A percentile compares a stretch with the other conserved stretches of the same genome.
These are phyloP conservation scores for Alsophila aescularia DNA, from an alignment of 2,888 invertebrate genomes.

Conservation along the genomic window DNA sequence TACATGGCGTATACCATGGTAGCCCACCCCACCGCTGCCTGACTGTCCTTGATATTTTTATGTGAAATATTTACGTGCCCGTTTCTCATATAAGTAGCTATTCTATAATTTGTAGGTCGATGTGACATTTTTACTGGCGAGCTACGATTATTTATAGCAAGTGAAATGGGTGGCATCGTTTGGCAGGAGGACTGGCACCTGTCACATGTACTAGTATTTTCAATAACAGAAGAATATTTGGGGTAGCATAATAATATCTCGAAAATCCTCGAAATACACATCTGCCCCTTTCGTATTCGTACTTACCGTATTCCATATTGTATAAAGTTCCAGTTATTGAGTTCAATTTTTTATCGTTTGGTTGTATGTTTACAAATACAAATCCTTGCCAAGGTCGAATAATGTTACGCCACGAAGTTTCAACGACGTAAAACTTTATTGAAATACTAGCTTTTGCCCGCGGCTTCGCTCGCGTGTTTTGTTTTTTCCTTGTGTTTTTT, in stretches of 20 bases:
- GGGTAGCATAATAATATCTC: constrained; percentile 9
- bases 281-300: constrained; percentile 11
- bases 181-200: constrained; percentile 27
- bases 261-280: constrained; percentile 5
- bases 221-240: constrained; percentile 18
- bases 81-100: constrained; percentile 12
- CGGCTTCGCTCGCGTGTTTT: no score
- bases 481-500: no score
- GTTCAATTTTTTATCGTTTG: not conserved
- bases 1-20: constrained; percentile 4
- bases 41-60: constrained; percentile 24
- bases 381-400: no score
- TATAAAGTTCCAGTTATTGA: not conserved
- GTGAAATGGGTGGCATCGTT: constrained; percentile 23
- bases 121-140: constrained; percentile 22
- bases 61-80: constrained; percentile 18
- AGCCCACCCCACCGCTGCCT: constrained; percentile 3
- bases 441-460: no score
- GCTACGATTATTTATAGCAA: constrained; percentile 25
- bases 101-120: constrained; percentile 23
- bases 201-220: constrained; percentile 19
- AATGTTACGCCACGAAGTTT: not conserved
- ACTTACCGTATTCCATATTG: constrained; percentile 8
- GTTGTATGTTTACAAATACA: not conserved
- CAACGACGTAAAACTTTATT: no score